phyloP scores from a whole-genome alignment of 2,113 vertebrate genomes.

The Glaucidium brasilianum region DNA sequence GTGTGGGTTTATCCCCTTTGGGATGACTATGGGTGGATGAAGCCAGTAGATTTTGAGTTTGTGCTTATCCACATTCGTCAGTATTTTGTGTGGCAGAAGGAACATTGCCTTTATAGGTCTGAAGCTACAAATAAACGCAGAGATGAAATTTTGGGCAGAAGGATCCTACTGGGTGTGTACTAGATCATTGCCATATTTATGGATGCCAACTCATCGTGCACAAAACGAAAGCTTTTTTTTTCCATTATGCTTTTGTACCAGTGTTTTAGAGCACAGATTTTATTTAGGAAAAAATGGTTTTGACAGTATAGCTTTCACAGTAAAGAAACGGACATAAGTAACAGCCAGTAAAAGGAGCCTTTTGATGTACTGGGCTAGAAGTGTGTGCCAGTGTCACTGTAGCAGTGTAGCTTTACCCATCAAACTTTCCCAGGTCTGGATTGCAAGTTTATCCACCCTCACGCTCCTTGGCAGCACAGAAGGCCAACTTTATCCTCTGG shows the following conservation, averaged over 20 bases:
- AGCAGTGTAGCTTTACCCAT: neutral
- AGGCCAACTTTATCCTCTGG: neutral
- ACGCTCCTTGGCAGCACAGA: neutral
- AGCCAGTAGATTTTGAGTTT: neutral
- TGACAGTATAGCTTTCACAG: neutral
- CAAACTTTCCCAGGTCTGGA: neutral
- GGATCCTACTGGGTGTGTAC: neutral
- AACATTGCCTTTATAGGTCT: neutral
- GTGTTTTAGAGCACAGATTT: neutral
- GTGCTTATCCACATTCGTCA: neutral
- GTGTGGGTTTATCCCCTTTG: neutral
- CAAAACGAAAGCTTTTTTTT: neutral
- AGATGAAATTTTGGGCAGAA: neutral
- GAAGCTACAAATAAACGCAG: rapidly evolving
- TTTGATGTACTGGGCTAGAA: too few species aligned
- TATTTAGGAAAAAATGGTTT: neutral
- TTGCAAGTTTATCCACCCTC: neutral
- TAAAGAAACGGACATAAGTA: neutral
- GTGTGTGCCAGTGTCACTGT: neutral
- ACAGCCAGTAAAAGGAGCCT: neutral
- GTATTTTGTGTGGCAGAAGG: neutral
- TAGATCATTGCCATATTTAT: neutral
- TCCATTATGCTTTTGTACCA: neutral
- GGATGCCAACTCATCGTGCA: neutral
- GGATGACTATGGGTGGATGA: neutral